Base-by-base conservation (phyloP, 2,888 invertebrate genomes). In the Leptopterna dolabrata region DNA sequence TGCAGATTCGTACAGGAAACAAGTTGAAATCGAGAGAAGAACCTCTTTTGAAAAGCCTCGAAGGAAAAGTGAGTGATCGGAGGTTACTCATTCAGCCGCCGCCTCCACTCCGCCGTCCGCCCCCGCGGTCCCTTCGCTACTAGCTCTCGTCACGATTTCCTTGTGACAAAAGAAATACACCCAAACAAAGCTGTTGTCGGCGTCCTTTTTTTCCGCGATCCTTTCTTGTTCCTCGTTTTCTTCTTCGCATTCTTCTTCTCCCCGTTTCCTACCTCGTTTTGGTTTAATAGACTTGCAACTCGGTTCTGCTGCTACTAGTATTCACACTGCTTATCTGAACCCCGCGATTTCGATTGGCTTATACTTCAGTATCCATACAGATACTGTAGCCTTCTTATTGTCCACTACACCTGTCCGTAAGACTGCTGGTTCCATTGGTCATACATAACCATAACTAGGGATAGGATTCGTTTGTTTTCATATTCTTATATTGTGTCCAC, bases 181-280 rank as follows among this genome's bases (percentile, higher is more conserved):
- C 63, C 63, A 63, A 63, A 63, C 63, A 63, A 63, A 63, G 63
- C 63, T 63, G 24, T 63, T 63, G 63, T 63, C 63, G 63, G 24
- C 24, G 63, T 24, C 24, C 63, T 24, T 63, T 63, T 63, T 63
- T 19, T 1, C 63, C 11, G 9, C 24, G 19, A 19, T 19, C 47
- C 19, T 63, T 63, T 63, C 63, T 63, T 63, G 63, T 24, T 63
- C 24, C 63, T 63, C 63, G 63, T 63, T 63, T 63, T 63, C 63
- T 63, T 63, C 63, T 63, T 63, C 63, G 63, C 63, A 63, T 63
- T 63, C 63, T 63, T 63, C 63, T 63, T 63, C 63, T 63, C 19
- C 19, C 19, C 63, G 19, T 11, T 63, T 63, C 63, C 27, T 63
- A 63, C 63, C 24, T 63, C 63, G 63, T 63, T 24, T 63, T 63